A percentile compares a stretch with the other conserved stretches of the same genome.
These are phyloP conservation scores for Phyllotreta cruciferae DNA, from an alignment of 2,888 invertebrate genomes.

Conservation along the genomic window DNA sequence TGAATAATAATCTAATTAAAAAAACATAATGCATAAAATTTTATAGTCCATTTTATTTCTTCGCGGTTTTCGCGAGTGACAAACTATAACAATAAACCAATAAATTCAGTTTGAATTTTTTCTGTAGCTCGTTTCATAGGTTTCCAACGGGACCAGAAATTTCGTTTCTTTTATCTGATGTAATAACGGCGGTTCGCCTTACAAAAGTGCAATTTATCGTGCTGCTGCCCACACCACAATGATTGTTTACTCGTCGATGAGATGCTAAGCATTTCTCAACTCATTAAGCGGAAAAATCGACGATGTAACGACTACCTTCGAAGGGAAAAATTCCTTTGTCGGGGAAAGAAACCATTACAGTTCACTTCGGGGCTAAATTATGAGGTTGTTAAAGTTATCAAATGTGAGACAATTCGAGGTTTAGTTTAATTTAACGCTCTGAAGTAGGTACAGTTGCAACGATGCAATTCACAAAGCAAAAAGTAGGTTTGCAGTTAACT, in stretches of 20 bases:
- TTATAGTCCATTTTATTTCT: too few species aligned
- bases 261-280: constrained; percentile 18
- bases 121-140: constrained; percentile 7
- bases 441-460: too few species aligned
- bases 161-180: constrained; percentile 15
- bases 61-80: too few species aligned
- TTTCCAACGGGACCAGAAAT: constrained; percentile 15
- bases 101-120: not conserved
- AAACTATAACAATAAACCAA: too few species aligned
- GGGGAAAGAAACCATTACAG: constrained; percentile 9
- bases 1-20: too few species aligned
- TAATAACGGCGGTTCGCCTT: constrained; percentile 5
- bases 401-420: not conserved
- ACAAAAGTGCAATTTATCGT: constrained; percentile 10
- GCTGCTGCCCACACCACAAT: constrained; percentile 14
- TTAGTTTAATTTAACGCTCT: not conserved
- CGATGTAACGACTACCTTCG: constrained; percentile 3
- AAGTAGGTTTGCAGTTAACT: too few species aligned
- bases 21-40: too few species aligned
- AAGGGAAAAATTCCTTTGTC: constrained; percentile 7
- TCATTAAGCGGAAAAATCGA: constrained; percentile 17
- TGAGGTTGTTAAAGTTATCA: too few species aligned
- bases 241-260: constrained; percentile 14
- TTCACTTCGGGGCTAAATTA: not conserved
- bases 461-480: too few species aligned